Evolutionary conservation across 2,888 invertebrate species (phyloP).

Genomic region (Antheraea assamensis): DNA sequence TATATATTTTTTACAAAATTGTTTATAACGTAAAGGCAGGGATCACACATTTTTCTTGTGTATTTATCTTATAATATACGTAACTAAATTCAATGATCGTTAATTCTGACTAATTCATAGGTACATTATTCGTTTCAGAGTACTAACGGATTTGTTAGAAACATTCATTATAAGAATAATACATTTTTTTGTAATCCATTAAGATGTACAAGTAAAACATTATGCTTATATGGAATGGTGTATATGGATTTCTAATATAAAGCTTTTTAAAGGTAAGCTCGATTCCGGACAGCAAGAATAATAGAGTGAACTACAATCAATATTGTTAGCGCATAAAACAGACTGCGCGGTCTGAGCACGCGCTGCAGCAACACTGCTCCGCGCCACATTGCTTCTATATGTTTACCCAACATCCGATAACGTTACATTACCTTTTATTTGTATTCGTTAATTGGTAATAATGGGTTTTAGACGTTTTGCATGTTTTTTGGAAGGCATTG

Average conservation of each 20-base stretch:
- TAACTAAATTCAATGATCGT: neutral
- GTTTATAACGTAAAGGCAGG: neutral
- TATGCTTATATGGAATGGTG: neutral
- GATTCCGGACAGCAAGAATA: neutral
- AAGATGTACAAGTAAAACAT: neutral
- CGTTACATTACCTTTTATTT: neutral
- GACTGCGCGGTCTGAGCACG: neutral
- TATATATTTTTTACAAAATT: neutral
- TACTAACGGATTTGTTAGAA: too few species aligned
- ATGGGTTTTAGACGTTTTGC: neutral
- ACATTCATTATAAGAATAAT: neutral
- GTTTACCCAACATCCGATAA: conserved; percentile 16
- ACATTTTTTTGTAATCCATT: neutral
- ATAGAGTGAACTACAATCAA: neutral
- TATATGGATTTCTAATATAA: neutral
- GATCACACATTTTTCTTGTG: neutral
- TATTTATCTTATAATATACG: neutral
- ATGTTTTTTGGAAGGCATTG: neutral
- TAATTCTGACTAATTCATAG: too few species aligned
- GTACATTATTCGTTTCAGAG: too few species aligned
- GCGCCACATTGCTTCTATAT: neutral
- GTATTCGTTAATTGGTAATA: too few species aligned
- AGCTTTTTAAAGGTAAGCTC: neutral
- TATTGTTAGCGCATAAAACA: neutral
- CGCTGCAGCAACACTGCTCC: neutral